Percentiles rank a stretch among this genome's conserved stretches.
Evolutionary conservation across 2,888 invertebrate species (phyloP).

Genomic region (Caenorhabditis imperialis): DNA sequence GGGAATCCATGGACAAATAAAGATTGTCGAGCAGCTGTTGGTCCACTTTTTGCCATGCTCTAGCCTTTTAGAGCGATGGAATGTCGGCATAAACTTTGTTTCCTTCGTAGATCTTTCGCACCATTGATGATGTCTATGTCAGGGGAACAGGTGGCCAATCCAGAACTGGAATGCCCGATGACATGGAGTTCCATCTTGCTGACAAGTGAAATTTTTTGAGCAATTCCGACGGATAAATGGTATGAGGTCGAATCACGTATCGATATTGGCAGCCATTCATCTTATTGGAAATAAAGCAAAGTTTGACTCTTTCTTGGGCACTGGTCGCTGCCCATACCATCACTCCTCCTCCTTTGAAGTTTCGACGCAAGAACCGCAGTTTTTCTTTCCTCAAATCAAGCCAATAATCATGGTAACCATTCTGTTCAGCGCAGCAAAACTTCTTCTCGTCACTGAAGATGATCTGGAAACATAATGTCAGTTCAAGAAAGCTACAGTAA

Average conservation of each 20-base stretch:
- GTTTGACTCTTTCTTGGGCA: neutral
- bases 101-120: constrained; percentile 1
- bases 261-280: neutral
- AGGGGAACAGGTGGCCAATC: constrained; percentile 7
- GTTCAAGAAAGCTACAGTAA: no score
- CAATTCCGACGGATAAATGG: neutral
- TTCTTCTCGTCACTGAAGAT: constrained; percentile 17
- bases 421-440: constrained; percentile 14
- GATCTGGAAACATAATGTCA: constrained; percentile 6
- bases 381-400: constrained; percentile 20
- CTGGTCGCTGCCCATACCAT: constrained; percentile 11
- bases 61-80: neutral
- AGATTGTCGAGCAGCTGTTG: neutral
- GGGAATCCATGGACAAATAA: neutral
- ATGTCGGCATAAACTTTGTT: neutral
- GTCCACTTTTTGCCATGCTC: neutral
- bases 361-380: constrained; percentile 8
- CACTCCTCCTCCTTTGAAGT: constrained; percentile 13
- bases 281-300: constrained; percentile 9
- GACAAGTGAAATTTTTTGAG: neutral
- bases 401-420: constrained; percentile 18
- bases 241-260: neutral
- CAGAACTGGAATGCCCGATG: neutral
- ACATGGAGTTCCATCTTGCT: constrained; percentile 6
- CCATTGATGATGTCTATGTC: constrained; percentile 7